Conservation (phyloP, 2,797 vertebrate species). For the Rhinella marina region DNA sequence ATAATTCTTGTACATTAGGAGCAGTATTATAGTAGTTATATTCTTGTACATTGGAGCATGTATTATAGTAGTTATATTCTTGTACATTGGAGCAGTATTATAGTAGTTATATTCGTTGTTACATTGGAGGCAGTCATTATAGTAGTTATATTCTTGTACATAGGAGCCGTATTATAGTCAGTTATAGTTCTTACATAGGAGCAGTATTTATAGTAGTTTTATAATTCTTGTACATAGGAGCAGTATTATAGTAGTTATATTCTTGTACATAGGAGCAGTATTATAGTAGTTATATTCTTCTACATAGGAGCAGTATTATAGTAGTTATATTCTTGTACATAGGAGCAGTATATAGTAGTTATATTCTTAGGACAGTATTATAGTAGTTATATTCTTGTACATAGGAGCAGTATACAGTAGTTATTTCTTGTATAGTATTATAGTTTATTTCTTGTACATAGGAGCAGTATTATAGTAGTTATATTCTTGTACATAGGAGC, state of each 20-base stretch:
- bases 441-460: background rate
- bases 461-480: conserved; percentile 7
- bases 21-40: too few relatives aligned
- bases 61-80: conserved; percentile 6
- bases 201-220: conserved; percentile 5
- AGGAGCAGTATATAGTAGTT: too few relatives aligned
- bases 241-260: conserved; percentile 11
- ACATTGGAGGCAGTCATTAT: background rate
- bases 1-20: background rate
- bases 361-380: too few relatives aligned
- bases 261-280: background rate
- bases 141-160: conserved; percentile 8
- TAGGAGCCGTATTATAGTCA: conserved; percentile 1
- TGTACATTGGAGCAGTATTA: background rate
- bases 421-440: too few relatives aligned
- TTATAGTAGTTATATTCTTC: background rate
- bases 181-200: conserved; percentile 10
- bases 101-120: conserved; percentile 1
- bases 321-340: too few relatives aligned
- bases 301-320: too few relatives aligned
- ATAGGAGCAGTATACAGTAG: too few relatives aligned
- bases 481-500: background rate
- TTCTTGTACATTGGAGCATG: background rate
- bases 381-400: too few relatives aligned
- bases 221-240: conserved; percentile 3